Percentiles rank a stretch among this genome's conserved stretches.
Evolutionary conservation across 2,113 vertebrate species (phyloP).

Genomic region (Lepus americanus): DNA sequence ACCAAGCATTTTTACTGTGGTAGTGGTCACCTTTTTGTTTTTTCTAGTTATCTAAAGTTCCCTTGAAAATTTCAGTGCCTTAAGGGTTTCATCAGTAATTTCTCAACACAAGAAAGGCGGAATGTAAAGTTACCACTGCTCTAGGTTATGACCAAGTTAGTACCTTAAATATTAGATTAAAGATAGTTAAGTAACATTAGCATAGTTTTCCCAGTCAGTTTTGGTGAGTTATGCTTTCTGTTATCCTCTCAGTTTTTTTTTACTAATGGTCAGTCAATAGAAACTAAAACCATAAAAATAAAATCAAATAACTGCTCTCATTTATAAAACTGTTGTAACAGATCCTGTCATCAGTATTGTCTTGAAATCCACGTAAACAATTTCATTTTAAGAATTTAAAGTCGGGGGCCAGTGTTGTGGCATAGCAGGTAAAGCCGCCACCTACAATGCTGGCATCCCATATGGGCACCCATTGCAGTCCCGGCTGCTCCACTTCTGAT

Average conservation of each 20-base stretch:
- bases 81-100: not conserved
- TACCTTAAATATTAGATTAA: not conserved
- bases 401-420: too few species aligned
- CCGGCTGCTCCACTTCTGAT: too few species aligned
- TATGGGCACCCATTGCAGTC: too few species aligned
- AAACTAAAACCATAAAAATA: constrained; percentile 8
- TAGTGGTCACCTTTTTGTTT: not conserved
- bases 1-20: not conserved
- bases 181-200: not conserved
- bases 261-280: not conserved
- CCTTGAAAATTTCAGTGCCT: constrained; percentile 43
- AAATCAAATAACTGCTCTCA: not conserved
- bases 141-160: constrained; percentile 35
- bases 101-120: constrained; percentile 15
- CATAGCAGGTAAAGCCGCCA: too few species aligned
- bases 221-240: not conserved
- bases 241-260: constrained; percentile 9
- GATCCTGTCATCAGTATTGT: not conserved
- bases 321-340: not conserved
- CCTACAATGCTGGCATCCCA: too few species aligned
- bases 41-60: constrained; percentile 24
- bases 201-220: not conserved
- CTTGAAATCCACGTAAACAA: not conserved
- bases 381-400: not conserved
- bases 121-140: not conserved